Percentiles rank a stretch among this genome's conserved stretches.
These are phyloP conservation scores for Anastrepha ludens DNA, from an alignment of 1,140 invertebrate species.

Conservation along the genomic window DNA sequence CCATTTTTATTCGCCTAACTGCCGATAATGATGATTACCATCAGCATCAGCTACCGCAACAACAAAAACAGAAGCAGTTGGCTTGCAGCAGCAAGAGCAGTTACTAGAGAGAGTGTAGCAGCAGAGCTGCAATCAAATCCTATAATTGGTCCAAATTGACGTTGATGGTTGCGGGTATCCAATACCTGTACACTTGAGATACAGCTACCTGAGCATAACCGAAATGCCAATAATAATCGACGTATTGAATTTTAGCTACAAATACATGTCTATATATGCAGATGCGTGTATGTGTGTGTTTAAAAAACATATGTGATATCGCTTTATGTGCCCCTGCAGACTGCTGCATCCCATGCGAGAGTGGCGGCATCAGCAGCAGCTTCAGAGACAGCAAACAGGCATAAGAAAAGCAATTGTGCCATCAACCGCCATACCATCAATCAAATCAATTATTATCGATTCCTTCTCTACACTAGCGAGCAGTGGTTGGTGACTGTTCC, in stretches of 20 bases:
- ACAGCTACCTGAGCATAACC: not conserved
- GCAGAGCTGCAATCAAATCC: not conserved
- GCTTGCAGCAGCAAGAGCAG: not conserved
- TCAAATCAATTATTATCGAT: conserved; percentile 74
- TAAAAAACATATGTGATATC: not conserved
- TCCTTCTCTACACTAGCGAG: not conserved
- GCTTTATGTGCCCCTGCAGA: not conserved
- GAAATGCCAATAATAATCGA: conserved; percentile 34
- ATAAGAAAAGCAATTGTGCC: conserved; percentile 1
- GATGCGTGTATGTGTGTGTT: not conserved
- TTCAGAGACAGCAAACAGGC: not conserved
- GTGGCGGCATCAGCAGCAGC: not conserved
- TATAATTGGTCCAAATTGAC: conserved; percentile 36
- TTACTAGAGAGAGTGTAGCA: not conserved
- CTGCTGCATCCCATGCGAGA: conserved; percentile 1
- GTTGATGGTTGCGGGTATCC: conserved; percentile 7
- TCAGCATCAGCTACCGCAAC: not conserved
- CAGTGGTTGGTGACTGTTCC: conserved; percentile 22
- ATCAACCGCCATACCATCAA: conserved; percentile 62
- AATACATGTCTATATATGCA: not conserved
- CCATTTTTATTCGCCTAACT: conserved; percentile 15
- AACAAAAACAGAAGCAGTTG: not conserved
- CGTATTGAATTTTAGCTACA: not conserved
- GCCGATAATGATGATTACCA: conserved; percentile 1
- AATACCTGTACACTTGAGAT: not conserved